These are phyloP conservation scores for Andrena minutula DNA, from an alignment of 2,888 invertebrate genomes.

Conservation along the genomic window DNA sequence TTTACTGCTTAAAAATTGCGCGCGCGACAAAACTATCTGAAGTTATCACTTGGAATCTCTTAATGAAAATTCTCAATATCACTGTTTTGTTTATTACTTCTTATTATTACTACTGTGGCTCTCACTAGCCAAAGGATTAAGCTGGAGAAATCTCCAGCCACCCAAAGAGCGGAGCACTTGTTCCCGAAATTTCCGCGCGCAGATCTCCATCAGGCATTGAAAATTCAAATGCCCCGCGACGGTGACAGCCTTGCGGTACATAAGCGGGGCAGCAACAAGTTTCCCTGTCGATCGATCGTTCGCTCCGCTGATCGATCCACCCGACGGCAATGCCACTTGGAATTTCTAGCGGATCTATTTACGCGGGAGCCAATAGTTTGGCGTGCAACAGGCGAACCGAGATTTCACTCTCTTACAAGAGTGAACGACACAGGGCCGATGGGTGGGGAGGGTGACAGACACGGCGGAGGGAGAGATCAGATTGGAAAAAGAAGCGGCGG, in stretches of 20 bases:
- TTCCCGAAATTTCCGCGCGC: too few relatives aligned
- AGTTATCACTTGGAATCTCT: too few relatives aligned
- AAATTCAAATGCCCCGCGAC: background rate
- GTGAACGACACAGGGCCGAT: conserved; percentile 42
- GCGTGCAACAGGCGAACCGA: conserved; percentile 66
- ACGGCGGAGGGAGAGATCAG: conserved; percentile 42
- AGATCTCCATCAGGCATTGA: background rate
- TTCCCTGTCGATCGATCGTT: conserved; percentile 34
- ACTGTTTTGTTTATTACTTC: too few relatives aligned
- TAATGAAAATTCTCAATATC: too few relatives aligned
- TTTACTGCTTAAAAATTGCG: too few relatives aligned
- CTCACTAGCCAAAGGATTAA: too few relatives aligned
- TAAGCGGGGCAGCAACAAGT: conserved; percentile 50
- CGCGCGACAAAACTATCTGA: too few relatives aligned
- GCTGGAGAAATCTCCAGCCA: too few relatives aligned
- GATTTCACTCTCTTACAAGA: conserved; percentile 63
- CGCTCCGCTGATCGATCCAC: conserved; percentile 38
- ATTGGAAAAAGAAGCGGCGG: conserved; percentile 45
- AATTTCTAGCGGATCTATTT: conserved; percentile 63
- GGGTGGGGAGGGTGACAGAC: conserved; percentile 11
- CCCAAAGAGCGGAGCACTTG: too few relatives aligned
- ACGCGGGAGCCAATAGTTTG: conserved; percentile 60
- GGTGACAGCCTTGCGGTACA: background rate
- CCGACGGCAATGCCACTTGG: conserved; percentile 28
- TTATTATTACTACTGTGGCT: too few relatives aligned